Percentiles rank a stretch among this genome's conserved stretches.
phyloP scores from a whole-genome alignment of 2,113 vertebrate genomes.

The Gallinago media region DNA sequence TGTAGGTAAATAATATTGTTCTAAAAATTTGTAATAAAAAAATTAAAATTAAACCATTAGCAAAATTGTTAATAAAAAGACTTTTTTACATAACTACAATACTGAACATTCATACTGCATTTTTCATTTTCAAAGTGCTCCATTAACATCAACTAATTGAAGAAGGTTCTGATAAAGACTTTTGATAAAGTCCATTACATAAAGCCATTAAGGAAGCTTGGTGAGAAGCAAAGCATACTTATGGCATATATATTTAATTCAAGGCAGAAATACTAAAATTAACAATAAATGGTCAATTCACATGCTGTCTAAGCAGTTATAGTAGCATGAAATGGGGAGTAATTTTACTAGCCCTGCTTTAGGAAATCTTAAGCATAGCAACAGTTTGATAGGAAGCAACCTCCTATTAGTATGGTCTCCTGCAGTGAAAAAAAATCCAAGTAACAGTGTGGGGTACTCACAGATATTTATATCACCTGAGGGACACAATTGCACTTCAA shows the following conservation, averaged over 20 bases:
- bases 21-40: background rate
- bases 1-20: background rate
- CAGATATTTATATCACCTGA: background rate
- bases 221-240: background rate
- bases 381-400: background rate
- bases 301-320: background rate
- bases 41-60: background rate
- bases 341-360: background rate
- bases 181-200: background rate
- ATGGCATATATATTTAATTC: background rate
- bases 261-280: background rate
- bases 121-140: slow-evolving; percentile 20
- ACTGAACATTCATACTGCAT: background rate
- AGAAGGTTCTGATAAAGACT: background rate
- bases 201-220: background rate
- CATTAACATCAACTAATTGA: slow-evolving; percentile 14
- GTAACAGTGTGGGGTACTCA: background rate
- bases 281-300: background rate
- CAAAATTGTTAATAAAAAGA: background rate
- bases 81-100: background rate
- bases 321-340: background rate
- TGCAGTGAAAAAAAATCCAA: background rate
- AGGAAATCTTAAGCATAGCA: background rate
- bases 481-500: background rate
- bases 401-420: background rate